Base-by-base conservation (phyloP, 2,888 invertebrate genomes). In the Sphaerophoria taeniata region DNA sequence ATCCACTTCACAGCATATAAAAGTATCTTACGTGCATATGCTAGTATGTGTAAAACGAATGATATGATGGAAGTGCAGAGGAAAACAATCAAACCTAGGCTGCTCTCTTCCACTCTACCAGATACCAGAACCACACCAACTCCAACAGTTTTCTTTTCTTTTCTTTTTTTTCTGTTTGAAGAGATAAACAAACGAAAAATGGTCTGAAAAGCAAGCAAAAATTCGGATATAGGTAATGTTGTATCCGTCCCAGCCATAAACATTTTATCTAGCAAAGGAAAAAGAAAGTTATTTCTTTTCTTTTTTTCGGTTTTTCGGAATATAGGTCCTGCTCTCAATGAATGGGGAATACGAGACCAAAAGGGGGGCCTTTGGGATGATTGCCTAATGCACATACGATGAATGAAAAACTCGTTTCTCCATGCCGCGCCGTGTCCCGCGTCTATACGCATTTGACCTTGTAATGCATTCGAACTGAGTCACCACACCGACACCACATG, bases 141-240 rank as follows among this genome's bases (percentile, higher is more conserved):
- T n/a, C 24, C 43, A 11, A 43, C 43, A 43, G 16, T 7, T 49
- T 56, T 24, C 24, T 24, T 61, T 55, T 49, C 55, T 24, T 45
- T 45, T 45, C 39, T n/a, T 53, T 70, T 55, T 63, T 24, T 61
- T 36, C 14, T 60, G 31, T 36, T 31, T 34, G 51, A 49, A n/a
- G 53, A 75, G 69, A 84, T 80, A 84, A 80, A 80, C 79, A 84
- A 84, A 79, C 69, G 73, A 78, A 83, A 74, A 70, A 63, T 75
- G 60, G 12, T 58, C 75, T 45, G 55, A 74, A 67, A 24, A 60
- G 24, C 58, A 39, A 79, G 63, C 67, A 73, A 73, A 39, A 69
- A 70, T 58, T 71, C 55, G 31, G 72, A 79, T 31, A 12, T 84
- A 84, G 58, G 6, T 45, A 65, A 34, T 63, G 24, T 24, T 24